These are phyloP conservation scores for Dendrocopos noguchii DNA, from an alignment of 2,113 vertebrate species.

Conservation along the genomic window DNA sequence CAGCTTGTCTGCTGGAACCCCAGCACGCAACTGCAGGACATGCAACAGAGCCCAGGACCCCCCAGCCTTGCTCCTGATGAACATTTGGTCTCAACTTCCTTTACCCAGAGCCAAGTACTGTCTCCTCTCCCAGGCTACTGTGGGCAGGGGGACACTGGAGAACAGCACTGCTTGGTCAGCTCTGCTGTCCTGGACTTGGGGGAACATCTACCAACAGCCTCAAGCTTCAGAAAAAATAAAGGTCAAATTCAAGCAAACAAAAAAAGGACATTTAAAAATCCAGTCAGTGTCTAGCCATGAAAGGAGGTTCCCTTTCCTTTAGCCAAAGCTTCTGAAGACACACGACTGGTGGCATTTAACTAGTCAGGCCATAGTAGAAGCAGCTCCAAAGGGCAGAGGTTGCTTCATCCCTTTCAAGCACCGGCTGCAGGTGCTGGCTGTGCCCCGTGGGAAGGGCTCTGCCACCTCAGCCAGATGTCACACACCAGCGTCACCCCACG, in stretches of 20 bases:
- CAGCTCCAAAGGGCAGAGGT: not conserved
- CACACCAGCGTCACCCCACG: not conserved
- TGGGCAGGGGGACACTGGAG: not conserved
- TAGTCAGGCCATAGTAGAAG: fast-evolving
- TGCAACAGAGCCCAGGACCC: not conserved
- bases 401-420: not conserved
- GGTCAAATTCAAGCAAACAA: not conserved
- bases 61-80: fast-evolving
- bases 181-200: not conserved
- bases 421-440: not conserved
- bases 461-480: not conserved
- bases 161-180: not conserved
- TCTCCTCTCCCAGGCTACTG: not conserved
- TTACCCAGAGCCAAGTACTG: not conserved
- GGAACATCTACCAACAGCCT: not conserved
- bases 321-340: not conserved
- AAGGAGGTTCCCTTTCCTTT: not conserved
- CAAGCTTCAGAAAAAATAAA: not conserved
- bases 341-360: not conserved
- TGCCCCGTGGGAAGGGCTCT: not conserved
- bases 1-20: not conserved
- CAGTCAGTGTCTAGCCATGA: too few relatives aligned
- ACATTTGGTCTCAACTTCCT: not conserved
- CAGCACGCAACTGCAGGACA: not conserved
- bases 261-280: not conserved